These are phyloP conservation scores for Neodiprion fabricii DNA, from an alignment of 1,140 invertebrate species.

Conservation along the genomic window DNA sequence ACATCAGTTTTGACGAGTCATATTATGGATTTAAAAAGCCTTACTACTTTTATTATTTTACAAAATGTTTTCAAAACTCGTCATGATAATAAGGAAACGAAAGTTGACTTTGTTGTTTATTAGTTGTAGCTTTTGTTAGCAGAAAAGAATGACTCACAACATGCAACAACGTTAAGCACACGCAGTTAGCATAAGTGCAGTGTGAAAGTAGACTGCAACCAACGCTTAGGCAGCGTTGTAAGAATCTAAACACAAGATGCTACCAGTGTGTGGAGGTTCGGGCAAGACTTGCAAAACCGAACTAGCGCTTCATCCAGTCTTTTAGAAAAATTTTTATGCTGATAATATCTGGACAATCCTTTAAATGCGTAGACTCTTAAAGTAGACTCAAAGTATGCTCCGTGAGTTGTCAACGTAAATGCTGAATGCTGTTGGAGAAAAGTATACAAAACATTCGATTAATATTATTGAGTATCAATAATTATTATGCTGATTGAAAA, in stretches of 20 bases:
- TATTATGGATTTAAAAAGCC: neutral
- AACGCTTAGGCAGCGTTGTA: neutral
- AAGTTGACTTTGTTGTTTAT: constrained; percentile 50
- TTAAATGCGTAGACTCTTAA: constrained; percentile 65
- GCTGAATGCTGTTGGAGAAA: constrained; percentile 37
- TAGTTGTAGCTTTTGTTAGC: constrained; percentile 67
- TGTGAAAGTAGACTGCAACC: neutral
- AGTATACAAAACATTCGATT: constrained; percentile 6
- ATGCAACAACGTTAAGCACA: neutral
- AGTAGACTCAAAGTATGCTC: constrained; percentile 45
- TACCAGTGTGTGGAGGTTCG: constrained; percentile 68
- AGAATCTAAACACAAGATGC: constrained; percentile 30
- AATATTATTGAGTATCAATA: constrained; percentile 11
- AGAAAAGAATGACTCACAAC: constrained; percentile 56
- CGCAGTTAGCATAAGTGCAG: constrained; percentile 1
- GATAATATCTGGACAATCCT: constrained; percentile 63
- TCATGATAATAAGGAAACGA: constrained; percentile 69
- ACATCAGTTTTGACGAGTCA: too few relatives aligned
- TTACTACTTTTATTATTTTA: neutral
- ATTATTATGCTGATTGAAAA: neutral
- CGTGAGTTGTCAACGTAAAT: constrained; percentile 43
- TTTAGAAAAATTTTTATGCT: constrained; percentile 63
- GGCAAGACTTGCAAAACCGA: constrained; percentile 64
- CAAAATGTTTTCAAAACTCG: constrained; percentile 63
- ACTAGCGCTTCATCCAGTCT: constrained; percentile 66